Evolutionary conservation across 2,888 invertebrate genomes (phyloP), one percentile per base, ranked within the genome.

Genomic region (Hypselothyrea guttata): DNA sequence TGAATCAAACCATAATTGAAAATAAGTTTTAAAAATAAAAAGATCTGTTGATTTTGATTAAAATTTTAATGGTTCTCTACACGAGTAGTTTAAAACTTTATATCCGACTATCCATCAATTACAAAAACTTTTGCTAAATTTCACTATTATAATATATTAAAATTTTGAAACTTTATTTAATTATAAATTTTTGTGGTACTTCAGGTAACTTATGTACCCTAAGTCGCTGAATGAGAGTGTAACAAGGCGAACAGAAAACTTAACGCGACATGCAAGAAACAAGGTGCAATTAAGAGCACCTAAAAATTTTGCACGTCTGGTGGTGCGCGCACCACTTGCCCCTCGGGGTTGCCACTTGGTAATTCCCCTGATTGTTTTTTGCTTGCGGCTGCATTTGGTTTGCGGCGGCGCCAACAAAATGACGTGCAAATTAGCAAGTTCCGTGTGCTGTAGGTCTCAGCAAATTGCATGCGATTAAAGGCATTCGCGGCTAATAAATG

Each of bases 381-480:
- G 8, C 15, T 27, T 30, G 55, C 16, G 46, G 45, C 38, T 28
- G 11, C 12, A 22, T 46, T 52, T 35, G 15, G 18, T 46, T 31
- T 41, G 37, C 41, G 57, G 63, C 56, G 56, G 49, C 22, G 22
- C 22, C 22, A 22, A 22, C 57, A 46, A 66, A 83, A 82, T 54
- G 68, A 85, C 63, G 77, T 83, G 86, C 66, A 79, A 85, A 83
- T 78, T 75, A 72, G 73, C 70, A 53, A 73, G 77, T 74, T 76
- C 74, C 74, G 75, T 76, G 66, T 59, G 65, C 58, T 40, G 46
- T 22, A 22, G 22, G 22, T 44, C 38, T 40, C 57, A 41, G 73
- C 75, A 86, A 84, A 84, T 84, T 84, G 84, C 81, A 84, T 79
- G 81, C 68, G 86, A 84, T 84, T 83, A 85, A 71, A 67, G 70